Evolutionary conservation across 2,888 invertebrate genomes (phyloP).

Genomic region (Caenorhabditis panamensis): DNA sequence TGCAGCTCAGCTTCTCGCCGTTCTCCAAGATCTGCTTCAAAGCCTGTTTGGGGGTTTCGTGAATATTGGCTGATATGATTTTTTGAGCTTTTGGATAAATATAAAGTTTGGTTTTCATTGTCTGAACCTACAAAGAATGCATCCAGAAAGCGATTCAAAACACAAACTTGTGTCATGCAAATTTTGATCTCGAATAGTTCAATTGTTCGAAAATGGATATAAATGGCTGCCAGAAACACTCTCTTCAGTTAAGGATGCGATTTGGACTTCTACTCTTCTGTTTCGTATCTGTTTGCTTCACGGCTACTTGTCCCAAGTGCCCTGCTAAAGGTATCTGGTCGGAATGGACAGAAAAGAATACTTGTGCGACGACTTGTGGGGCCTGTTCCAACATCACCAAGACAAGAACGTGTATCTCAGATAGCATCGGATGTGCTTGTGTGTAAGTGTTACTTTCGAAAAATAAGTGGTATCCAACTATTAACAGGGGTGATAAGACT

Average conservation of each 20-base stretch:
- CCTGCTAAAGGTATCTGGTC: slow-evolving; percentile 42
- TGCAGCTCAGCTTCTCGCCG: background rate
- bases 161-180: background rate
- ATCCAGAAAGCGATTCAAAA: background rate
- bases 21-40: background rate
- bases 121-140: background rate
- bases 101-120: background rate
- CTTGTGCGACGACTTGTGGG: slow-evolving; percentile 33
- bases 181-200: background rate
- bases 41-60: background rate
- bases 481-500: slow-evolving; percentile 16
- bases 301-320: slow-evolving; percentile 30
- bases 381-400: slow-evolving; percentile 24
- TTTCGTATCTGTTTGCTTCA: background rate
- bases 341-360: slow-evolving; percentile 18
- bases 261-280: background rate
- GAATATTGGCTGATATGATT: slow-evolving; percentile 5
- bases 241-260: background rate
- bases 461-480: background rate
- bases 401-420: slow-evolving; percentile 34
- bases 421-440: slow-evolving; percentile 19
- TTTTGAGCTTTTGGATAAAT: background rate
- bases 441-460: slow-evolving; percentile 17
- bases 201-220: too few relatives aligned
- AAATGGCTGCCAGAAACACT: background rate